These are phyloP conservation scores for Drosophila sucinea DNA, from an alignment of 1,140 invertebrate genomes.

Conservation along the genomic window DNA sequence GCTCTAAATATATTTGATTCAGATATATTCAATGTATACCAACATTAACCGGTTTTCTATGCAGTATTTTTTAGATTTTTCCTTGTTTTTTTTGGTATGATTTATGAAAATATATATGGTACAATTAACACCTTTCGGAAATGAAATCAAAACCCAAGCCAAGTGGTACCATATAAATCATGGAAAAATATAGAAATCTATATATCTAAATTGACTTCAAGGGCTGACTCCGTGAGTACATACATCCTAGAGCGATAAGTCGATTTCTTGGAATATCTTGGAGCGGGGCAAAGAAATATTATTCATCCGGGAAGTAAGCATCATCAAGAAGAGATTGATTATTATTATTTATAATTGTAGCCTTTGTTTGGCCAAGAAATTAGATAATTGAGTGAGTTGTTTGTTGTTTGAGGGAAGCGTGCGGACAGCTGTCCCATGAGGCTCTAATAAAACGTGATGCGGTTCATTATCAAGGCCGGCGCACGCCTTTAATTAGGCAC, in stretches of 20 bases:
- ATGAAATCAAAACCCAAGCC: not conserved
- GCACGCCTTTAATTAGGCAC: conserved; percentile 7
- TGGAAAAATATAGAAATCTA: not conserved
- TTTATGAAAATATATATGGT: not conserved
- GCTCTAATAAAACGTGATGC: conserved; percentile 39
- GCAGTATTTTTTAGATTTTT: conserved; percentile 6
- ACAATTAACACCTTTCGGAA: conserved; percentile 1
- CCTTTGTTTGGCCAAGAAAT: conserved; percentile 36
- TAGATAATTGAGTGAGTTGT: conserved; percentile 3
- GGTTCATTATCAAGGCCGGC: conserved; percentile 16
- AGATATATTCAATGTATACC: not conserved
- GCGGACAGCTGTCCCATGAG: not conserved
- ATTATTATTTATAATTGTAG: no score
- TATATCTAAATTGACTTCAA: not conserved
- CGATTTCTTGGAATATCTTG: no score
- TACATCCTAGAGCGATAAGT: not conserved
- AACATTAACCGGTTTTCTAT: not conserved
- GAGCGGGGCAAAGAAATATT: no score
- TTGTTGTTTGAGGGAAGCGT: no score
- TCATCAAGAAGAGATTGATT: no score
- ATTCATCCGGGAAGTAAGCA: no score
- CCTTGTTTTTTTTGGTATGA: not conserved
- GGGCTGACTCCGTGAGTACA: no score
- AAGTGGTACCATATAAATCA: not conserved
- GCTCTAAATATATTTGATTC: not conserved